phyloP scores from a whole-genome alignment of 2,888 invertebrate genomes.

The Agonopterix arenella region DNA sequence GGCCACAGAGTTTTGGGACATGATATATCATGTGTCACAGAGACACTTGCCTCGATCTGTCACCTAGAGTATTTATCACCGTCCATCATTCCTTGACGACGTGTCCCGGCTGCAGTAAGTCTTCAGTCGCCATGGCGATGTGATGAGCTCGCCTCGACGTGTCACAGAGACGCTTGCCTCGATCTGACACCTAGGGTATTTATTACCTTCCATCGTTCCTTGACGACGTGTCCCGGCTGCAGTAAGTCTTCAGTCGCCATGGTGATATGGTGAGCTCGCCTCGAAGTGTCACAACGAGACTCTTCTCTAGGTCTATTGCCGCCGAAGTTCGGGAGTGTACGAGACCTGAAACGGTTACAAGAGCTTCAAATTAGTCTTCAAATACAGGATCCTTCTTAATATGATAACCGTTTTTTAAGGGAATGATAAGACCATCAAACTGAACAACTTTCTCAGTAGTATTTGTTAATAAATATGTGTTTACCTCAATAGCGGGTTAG shows the following conservation, averaged over 20 bases:
- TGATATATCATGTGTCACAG: constrained; percentile 21
- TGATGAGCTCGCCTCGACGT: constrained; percentile 73
- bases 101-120: constrained; percentile 96
- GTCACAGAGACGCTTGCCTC: constrained; percentile 46
- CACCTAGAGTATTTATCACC: constrained; percentile 76
- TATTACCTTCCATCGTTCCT: constrained; percentile 98
- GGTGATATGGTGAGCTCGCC: constrained; percentile 81
- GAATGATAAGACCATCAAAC: no score
- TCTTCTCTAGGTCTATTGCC: constrained; percentile 39
- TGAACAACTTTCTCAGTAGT: no score
- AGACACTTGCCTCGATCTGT: constrained; percentile 18
- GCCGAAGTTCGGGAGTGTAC: constrained; percentile 72
- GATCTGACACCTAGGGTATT: constrained; percentile 29
- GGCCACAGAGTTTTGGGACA: no score
- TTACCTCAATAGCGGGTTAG: constrained; percentile 63
- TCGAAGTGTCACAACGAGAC: constrained; percentile 67
- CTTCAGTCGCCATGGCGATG: constrained; percentile 94
- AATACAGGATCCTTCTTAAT: no score
- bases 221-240: constrained; percentile 97
- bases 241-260: constrained; percentile 96
- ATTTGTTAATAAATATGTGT: no score
- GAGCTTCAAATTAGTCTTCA: no score
- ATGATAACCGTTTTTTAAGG: no score
- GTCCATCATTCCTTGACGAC: constrained; percentile 99
- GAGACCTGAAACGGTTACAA: constrained; percentile 39